These are phyloP conservation scores for Pseudonaja textilis DNA, from an alignment of 2,113 vertebrate species.

Conservation along the genomic window DNA sequence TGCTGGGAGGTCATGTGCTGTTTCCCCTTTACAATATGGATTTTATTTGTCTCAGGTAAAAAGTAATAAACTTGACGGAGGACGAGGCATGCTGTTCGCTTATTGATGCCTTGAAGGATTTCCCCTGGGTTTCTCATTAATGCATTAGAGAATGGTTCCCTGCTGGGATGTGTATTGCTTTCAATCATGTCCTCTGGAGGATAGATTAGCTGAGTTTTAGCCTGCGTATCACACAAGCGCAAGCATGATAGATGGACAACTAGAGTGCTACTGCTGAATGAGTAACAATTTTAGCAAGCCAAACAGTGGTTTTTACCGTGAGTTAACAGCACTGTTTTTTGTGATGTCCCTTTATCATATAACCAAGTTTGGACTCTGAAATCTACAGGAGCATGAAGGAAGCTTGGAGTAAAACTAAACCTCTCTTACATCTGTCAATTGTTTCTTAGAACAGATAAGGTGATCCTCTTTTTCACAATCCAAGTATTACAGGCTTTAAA, in stretches of 20 bases:
- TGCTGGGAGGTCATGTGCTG: constrained; percentile 25
- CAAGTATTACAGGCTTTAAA: neutral
- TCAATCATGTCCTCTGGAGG: constrained; percentile 42
- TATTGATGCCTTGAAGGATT: constrained; percentile 37
- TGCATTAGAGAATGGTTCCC: constrained; percentile 32
- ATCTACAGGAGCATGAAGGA: constrained; percentile 19
- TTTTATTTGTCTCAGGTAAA: constrained; percentile 45
- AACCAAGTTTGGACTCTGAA: constrained; percentile 46
- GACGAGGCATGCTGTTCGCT: constrained; percentile 21
- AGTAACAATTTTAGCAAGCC: constrained; percentile 50
- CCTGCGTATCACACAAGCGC: constrained; percentile 27
- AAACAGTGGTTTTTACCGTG: constrained; percentile 30
- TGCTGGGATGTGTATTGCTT: constrained; percentile 36
- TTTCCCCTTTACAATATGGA: neutral
- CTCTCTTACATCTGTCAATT: neutral
- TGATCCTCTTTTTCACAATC: neutral
- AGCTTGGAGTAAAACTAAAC: neutral
- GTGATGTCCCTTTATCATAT: constrained; percentile 40
- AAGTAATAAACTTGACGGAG: constrained; percentile 33
- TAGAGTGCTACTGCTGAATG: constrained; percentile 39
- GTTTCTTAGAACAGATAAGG: neutral
- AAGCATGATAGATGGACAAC: constrained; percentile 46
- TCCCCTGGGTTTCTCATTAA: constrained; percentile 48
- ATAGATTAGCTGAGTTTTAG: constrained; percentile 35
- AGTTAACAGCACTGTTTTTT: constrained; percentile 17